phyloP scores from a whole-genome alignment of 2,797 vertebrate genomes.

The Moxostoma hubbsi region DNA sequence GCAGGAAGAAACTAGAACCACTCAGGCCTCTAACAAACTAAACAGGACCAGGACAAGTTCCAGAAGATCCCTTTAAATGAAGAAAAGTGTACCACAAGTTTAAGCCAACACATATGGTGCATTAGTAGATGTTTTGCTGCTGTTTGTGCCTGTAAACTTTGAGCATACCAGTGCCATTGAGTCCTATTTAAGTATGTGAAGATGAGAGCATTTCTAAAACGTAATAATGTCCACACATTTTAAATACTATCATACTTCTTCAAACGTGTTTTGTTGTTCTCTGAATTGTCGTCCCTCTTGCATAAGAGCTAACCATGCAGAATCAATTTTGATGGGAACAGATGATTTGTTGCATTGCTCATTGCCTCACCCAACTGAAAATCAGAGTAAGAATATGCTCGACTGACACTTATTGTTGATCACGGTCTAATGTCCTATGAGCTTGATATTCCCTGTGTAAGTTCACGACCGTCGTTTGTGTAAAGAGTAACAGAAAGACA shows the following conservation, averaged over 20 bases:
- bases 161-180: too few relatives aligned
- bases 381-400: not conserved
- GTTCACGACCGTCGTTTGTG: not conserved
- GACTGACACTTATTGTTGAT: not conserved
- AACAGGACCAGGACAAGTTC: not conserved
- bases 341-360: not conserved
- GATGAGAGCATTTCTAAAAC: too few relatives aligned
- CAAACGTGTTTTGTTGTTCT: not conserved
- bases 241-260: not conserved
- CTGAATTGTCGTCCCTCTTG: not conserved
- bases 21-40: conserved; percentile 3
- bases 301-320: not conserved
- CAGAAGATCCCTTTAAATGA: conserved; percentile 18
- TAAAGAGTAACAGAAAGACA: not conserved
- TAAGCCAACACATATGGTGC: not conserved
- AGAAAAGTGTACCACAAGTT: conserved; percentile 10
- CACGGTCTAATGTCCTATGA: not conserved
- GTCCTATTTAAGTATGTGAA: too few relatives aligned
- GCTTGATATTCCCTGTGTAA: not conserved
- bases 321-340: not conserved
- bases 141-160: conserved; percentile 14
- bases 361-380: not conserved
- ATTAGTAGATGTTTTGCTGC: conserved; percentile 18
- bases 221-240: too few relatives aligned
- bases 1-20: conserved; percentile 13